Evolutionary conservation across 2,113 vertebrate species (phyloP), one percentile per base, ranked within the genome.

Genomic region (Mirounga angustirostris): DNA sequence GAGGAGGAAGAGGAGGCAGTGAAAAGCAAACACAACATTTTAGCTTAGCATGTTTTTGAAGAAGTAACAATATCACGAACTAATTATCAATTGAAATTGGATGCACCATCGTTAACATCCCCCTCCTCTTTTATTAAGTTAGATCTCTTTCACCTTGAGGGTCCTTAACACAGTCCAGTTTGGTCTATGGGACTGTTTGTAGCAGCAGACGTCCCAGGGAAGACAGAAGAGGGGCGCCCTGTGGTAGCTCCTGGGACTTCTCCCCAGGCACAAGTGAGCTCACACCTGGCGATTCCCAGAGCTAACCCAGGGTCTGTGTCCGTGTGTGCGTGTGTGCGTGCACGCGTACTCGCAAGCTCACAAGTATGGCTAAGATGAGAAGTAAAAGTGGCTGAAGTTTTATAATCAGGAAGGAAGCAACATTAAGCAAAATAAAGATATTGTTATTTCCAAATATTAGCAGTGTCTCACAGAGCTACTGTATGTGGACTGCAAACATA

Each of bases 351-450:
- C 14, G 2, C 14, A 83, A 12, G 69, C 36, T 43, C 54, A 0
- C 21, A 80, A 81, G 10, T 91, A 46, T 76, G 63, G 24, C 13
- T 52, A 71, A 94, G 12, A 15, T 1, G 3, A 86, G 13, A 7
- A 9, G 26, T 63, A n/a, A 83, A 92, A 30, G 54, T 54, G 28
- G 30, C 28, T 52, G 14, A 83, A 69, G 50, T 30, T 30, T 3
- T 52, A 19, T 2, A 52, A 18, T 71, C 54, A 88, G 21, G 43
- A 52, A 80, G 9, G 71, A 90, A 85, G 4, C 61, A 87, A 83
- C 67, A 65, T 50, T 83, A 73, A 83, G 26, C 40, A 88, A 92
- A 80, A 56, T 71, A 88, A 88, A 81, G 28, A 59, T 94, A 76
- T 58, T 63, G 73, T 88, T 69, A 4, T 50, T 71, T 79, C 2